phyloP scores from a whole-genome alignment of 2,888 invertebrate genomes.

The Rutpela maculata region DNA sequence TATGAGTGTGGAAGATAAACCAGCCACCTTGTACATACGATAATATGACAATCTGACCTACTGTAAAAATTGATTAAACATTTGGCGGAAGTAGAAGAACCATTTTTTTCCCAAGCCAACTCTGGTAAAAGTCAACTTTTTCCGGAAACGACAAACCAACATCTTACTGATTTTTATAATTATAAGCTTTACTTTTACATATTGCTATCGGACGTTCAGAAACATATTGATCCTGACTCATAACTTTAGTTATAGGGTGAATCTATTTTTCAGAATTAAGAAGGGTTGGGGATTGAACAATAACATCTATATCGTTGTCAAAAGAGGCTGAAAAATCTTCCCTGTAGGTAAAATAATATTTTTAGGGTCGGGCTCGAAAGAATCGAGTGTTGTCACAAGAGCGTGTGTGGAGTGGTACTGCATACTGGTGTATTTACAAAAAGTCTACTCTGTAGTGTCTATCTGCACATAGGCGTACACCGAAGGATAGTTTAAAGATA shows the following conservation, averaged over 20 bases:
- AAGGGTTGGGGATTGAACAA: conserved; percentile 8
- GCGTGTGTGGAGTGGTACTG: conserved; percentile 1
- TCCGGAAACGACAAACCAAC: neutral
- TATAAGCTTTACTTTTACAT: neutral
- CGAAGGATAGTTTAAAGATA: neutral
- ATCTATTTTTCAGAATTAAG: conserved; percentile 17
- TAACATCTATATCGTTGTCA: neutral
- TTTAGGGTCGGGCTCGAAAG: conserved; percentile 21
- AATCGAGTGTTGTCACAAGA: conserved; percentile 22
- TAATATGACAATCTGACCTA: neutral
- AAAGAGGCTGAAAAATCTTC: neutral
- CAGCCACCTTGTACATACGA: neutral
- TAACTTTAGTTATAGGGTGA: neutral
- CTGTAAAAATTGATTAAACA: neutral
- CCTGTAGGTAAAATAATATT: conserved; percentile 27
- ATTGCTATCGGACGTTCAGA: neutral
- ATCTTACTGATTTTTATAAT: neutral
- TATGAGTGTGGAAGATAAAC: neutral
- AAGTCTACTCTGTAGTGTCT: conserved; percentile 5
- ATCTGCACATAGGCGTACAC: neutral
- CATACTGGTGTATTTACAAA: conserved; percentile 18
- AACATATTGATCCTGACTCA: neutral
- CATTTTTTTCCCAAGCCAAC: neutral
- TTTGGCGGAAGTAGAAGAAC: neutral
- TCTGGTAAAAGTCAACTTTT: neutral